Base-by-base conservation (phyloP, 2,797 vertebrate genomes). In the Tragelaphus eurycerus region DNA sequence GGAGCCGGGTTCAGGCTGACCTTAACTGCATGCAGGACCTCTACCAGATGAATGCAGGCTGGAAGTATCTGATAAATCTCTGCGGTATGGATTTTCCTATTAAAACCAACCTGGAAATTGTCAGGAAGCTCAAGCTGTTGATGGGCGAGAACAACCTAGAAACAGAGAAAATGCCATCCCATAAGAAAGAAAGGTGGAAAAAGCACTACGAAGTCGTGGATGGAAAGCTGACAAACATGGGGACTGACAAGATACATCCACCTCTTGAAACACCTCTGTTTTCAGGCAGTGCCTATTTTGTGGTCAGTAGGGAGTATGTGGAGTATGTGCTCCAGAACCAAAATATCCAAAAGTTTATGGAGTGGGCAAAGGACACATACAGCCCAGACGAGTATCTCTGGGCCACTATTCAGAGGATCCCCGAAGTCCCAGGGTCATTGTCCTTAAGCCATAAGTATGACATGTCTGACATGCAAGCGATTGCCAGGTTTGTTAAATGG, bases 1-100 rank as follows among this genome's bases (percentile, higher is more conserved):
- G 99, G 99, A 98, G 99, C 55, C 98, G 99, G 0, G 99, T 99
- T 9, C 99, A 99, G 98, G 99, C 99, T 3, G 99, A 99, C 85
- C 98, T 99, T 95, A 99, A 99, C 98, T 99, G 99, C 96, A 99
- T 99, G 99, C 99, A 98, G 93, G 99, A 99, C 93, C 99, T 99
- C 9, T 98, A 99, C 64, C 94, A 97, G 17, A 94, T 82, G 93
- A 99, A 95, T 94, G 94, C 97, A 27, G 97, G 89, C 54, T 99
- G 99, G 99, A 99, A 99, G 90, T 99, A 99, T 96, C 98, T 99
- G 94, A 99, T 99, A 89, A 99, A 99, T 94, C 99, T 99, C 1
- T 99, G 99, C 90, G 99, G 99, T 7, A 99, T 99, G 98, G 99
- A 99, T 98, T 99, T 99, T 90, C 99, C 99, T 31, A 98, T 99